A percentile compares a stretch with the other conserved stretches of the same genome.
Evolutionary conservation across 30 jellyfish, hydroid and myxozoan species (phyloP).

Genomic region (Clytia hemisphaerica): DNA sequence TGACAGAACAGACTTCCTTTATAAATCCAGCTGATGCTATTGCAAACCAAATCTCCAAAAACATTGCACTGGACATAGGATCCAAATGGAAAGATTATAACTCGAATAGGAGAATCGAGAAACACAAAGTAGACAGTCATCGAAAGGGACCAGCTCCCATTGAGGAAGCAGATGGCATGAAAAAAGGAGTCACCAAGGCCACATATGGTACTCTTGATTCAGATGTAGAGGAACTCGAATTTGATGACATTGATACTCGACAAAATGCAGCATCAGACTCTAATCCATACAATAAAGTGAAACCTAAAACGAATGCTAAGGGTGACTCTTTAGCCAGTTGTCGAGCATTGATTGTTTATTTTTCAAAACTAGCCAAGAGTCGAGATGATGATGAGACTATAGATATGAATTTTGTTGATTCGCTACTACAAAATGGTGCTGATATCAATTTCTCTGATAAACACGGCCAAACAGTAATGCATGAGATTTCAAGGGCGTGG

Average conservation of each 20-base stretch:
- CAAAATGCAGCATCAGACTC: slow-evolving; percentile 39
- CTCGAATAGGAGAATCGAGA: slow-evolving; percentile 71
- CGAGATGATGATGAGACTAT: slow-evolving; percentile 89
- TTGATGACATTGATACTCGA: slow-evolving; percentile 60
- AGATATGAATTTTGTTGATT: slow-evolving; percentile 87
- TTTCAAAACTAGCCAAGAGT: slow-evolving; percentile 88
- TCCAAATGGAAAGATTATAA: slow-evolving; percentile 86
- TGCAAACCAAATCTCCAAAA: slow-evolving; percentile 53
- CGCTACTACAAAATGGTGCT: slow-evolving; percentile 93
- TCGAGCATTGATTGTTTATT: slow-evolving; percentile 88
- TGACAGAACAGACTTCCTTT: too few species aligned
- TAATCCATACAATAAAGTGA: slow-evolving; percentile 34
- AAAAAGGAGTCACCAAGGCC: slow-evolving; percentile 65
- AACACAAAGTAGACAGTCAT: slow-evolving; percentile 60
- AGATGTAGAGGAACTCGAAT: slow-evolving; percentile 92
- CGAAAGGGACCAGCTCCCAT: slow-evolving; percentile 99
- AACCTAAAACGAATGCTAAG: slow-evolving; percentile 20
- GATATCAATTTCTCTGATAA: slow-evolving; percentile 80
- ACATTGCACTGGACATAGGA: slow-evolving; percentile 49
- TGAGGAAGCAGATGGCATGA: slow-evolving; percentile 84
- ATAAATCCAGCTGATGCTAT: too few species aligned
- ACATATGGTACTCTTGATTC: slow-evolving; percentile 96
- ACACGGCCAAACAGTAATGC: slow-evolving; percentile 95
- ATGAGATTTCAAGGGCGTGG: slow-evolving; percentile 97
- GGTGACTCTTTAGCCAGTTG: slow-evolving; percentile 98